These are phyloP conservation scores for Pantala flavescens DNA, from an alignment of 1,140 invertebrate genomes.

Conservation along the genomic window DNA sequence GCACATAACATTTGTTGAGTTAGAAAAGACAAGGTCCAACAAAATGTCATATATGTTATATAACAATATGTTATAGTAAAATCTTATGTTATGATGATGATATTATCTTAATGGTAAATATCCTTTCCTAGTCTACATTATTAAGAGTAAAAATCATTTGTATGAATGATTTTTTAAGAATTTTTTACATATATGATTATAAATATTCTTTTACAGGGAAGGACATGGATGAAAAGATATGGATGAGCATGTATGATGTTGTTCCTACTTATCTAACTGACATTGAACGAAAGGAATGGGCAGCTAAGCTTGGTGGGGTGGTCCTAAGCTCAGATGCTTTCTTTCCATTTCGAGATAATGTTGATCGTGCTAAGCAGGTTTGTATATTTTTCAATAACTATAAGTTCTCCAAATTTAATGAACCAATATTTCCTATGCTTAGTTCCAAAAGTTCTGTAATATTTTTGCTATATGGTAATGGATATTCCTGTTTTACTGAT, in stretches of 20 bases:
- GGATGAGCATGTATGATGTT: conserved; percentile 58
- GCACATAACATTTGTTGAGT: too few relatives aligned
- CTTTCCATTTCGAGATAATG: conserved; percentile 96
- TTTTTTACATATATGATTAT: too few relatives aligned
- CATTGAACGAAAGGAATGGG: conserved; percentile 68
- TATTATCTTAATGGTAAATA: too few relatives aligned
- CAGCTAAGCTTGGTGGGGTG: conserved; percentile 68
- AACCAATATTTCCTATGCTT: not conserved
- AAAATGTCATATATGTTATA: too few relatives aligned
- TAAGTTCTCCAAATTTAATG: conserved; percentile 17
- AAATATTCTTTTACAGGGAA: conserved; percentile 35
- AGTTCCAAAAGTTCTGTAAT: not conserved
- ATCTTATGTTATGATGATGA: too few relatives aligned
- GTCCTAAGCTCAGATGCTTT: conserved; percentile 95
- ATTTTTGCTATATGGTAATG: too few relatives aligned
- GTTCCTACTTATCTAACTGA: conserved; percentile 54
- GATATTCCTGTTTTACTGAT: too few relatives aligned
- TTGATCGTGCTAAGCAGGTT: conserved; percentile 86
- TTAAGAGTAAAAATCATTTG: too few relatives aligned
- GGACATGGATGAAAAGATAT: conserved; percentile 56
- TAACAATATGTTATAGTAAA: too few relatives aligned
- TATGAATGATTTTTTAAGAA: too few relatives aligned
- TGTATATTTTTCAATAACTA: conserved; percentile 25
- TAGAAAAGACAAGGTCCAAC: too few relatives aligned
- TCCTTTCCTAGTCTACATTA: too few relatives aligned